These are phyloP conservation scores for Diadumene lineata DNA, from an alignment of 92 coral and sea anemone genomes.

Conservation along the genomic window DNA sequence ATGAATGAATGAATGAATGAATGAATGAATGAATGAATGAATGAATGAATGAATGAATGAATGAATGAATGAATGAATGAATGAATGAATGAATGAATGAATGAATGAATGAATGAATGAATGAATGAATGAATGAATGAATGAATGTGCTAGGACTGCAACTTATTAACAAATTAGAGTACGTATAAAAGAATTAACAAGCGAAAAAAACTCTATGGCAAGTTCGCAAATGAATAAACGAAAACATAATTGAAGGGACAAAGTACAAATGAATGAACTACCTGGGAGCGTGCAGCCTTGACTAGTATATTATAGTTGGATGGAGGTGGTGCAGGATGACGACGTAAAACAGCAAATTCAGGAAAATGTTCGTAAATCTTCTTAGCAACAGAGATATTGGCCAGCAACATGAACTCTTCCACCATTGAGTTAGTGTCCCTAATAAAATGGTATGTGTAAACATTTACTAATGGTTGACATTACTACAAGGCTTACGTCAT, in stretches of 20 bases:
- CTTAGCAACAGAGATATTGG: slow-evolving; percentile 98
- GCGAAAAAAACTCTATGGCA: too few relatives aligned
- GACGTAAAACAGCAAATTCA: slow-evolving; percentile 90
- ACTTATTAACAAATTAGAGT: too few relatives aligned
- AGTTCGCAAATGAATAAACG: background rate
- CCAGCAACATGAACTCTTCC: slow-evolving; percentile 99
- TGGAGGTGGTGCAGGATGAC: slow-evolving; percentile 95
- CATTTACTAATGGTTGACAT: too few relatives aligned
- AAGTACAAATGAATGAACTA: background rate
- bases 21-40: background rate
- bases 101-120: too few relatives aligned
- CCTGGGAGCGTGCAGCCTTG: slow-evolving; percentile 96
- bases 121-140: too few relatives aligned
- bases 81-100: too few relatives aligned
- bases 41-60: background rate
- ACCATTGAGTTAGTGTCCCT: slow-evolving; percentile 97
- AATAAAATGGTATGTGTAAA: background rate
- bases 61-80: background rate
- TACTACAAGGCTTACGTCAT: too few relatives aligned
- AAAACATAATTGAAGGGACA: background rate
- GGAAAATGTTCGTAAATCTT: slow-evolving; percentile 82
- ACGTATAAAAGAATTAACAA: too few relatives aligned
- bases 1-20: background rate
- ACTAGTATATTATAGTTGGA: slow-evolving; percentile 89
- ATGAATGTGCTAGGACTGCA: too few relatives aligned